Percentiles rank a stretch among this genome's conserved stretches.
Conservation (phyloP, 2,888 invertebrate species). For the Sabellastarte sp. region DNA sequence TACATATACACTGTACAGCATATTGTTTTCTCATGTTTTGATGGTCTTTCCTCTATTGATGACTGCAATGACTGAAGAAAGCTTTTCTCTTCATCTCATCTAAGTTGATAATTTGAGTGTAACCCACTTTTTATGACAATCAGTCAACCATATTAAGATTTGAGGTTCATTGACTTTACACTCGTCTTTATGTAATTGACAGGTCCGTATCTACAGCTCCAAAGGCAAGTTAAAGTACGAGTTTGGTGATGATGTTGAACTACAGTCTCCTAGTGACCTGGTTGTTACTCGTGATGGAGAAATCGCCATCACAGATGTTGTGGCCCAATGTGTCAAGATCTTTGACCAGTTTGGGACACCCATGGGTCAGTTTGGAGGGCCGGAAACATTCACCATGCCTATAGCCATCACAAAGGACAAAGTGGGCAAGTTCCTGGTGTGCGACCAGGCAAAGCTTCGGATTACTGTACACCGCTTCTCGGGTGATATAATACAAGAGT, state of each 20-base stretch:
- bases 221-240: slow-evolving; percentile 17
- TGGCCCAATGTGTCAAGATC: slow-evolving; percentile 11
- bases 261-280: slow-evolving; percentile 24
- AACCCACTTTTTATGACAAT: no score
- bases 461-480: slow-evolving; percentile 19
- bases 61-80: no score
- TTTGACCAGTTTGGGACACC: slow-evolving; percentile 20
- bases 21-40: no score
- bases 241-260: slow-evolving; percentile 24
- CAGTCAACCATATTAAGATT: no score
- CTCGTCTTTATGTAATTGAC: no score
- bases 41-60: no score
- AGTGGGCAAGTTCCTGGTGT: slow-evolving; percentile 22
- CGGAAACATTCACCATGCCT: slow-evolving; percentile 18
- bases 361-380: slow-evolving; percentile 13
- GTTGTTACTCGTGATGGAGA: slow-evolving; percentile 19
- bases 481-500: slow-evolving; percentile 18
- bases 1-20: no score
- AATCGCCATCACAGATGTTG: slow-evolving; percentile 26
- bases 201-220: not conserved
- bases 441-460: slow-evolving; percentile 25
- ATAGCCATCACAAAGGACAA: slow-evolving; percentile 20
- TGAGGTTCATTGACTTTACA: no score
- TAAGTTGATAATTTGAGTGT: no score
- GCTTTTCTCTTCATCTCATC: no score